phyloP scores from a whole-genome alignment of 2,888 invertebrate genomes.

The Trachelus troglodyta region DNA sequence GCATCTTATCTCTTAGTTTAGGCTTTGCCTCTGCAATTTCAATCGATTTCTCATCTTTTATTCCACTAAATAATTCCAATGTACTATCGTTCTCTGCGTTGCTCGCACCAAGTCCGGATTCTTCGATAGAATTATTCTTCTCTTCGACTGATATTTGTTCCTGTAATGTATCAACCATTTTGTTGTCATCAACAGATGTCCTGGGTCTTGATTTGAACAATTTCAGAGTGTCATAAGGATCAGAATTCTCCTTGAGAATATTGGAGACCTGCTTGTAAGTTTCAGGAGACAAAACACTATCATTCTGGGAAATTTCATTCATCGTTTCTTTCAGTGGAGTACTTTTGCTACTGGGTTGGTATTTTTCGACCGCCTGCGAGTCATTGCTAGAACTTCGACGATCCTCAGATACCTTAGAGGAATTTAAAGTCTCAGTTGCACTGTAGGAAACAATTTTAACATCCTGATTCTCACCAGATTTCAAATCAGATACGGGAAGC shows the following conservation, averaged over 20 bases:
- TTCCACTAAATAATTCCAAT: constrained; percentile 34
- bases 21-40: constrained; percentile 10
- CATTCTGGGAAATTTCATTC: constrained; percentile 13
- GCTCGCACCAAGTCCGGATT: constrained; percentile 16
- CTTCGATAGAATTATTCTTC: constrained; percentile 18
- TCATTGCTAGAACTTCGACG: not conserved
- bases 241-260: constrained; percentile 45
- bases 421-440: not conserved
- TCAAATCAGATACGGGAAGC: not conserved
- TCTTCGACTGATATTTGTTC: not conserved
- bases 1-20: constrained; percentile 36
- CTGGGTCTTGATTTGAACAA: constrained; percentile 51
- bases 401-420: not conserved
- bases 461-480: constrained; percentile 49
- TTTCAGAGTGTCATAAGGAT: constrained; percentile 60
- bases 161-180: constrained; percentile 17
- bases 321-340: constrained; percentile 24
- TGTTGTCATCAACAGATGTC: constrained; percentile 1
- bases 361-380: constrained; percentile 23
- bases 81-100: constrained; percentile 31
- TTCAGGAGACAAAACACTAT: constrained; percentile 31
- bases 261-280: constrained; percentile 48
- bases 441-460: constrained; percentile 3
- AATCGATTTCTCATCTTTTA: constrained; percentile 23
- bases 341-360: constrained; percentile 24